A percentile compares a stretch with the other conserved stretches of the same genome.
Evolutionary conservation across 1,140 invertebrate species (phyloP).

Genomic region (Caenorhabditis remanei): DNA sequence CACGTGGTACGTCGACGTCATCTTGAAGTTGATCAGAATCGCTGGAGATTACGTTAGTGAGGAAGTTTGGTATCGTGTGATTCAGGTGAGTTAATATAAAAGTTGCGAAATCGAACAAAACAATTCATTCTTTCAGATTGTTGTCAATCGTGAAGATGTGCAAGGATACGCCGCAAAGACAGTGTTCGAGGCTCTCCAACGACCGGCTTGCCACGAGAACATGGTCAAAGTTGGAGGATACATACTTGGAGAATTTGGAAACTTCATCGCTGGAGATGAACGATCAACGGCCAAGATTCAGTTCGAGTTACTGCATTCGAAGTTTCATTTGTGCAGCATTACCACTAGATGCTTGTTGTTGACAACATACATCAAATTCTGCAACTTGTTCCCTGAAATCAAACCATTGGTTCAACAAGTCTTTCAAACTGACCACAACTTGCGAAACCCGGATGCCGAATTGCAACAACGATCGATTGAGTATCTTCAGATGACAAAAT

Average conservation of each 20-base stretch:
- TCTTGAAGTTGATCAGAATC: conserved; percentile 97
- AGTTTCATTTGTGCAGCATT: conserved; percentile 95
- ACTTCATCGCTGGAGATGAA: conserved; percentile 97
- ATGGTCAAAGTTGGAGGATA: conserved; percentile 99
- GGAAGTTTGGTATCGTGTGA: conserved; percentile 98
- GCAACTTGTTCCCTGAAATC: conserved; percentile 99
- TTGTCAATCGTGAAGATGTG: conserved; percentile 98
- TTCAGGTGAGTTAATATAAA: conserved; percentile 82
- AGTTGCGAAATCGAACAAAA: neutral
- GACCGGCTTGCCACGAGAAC: conserved; percentile 97
- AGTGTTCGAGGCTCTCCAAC: conserved; percentile 88
- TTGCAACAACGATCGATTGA: conserved; percentile 97
- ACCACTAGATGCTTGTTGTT: conserved; percentile 94
- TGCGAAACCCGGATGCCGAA: conserved; percentile 96
- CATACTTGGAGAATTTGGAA: conserved; percentile 99
- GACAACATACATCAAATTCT: conserved; percentile 99
- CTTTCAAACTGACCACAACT: conserved; percentile 93
- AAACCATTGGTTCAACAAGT: conserved; percentile 94
- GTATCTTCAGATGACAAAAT: conserved; percentile 94
- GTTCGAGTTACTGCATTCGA: conserved; percentile 76
- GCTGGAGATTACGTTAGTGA: conserved; percentile 97
- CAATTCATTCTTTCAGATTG: conserved; percentile 82
- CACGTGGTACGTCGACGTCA: conserved; percentile 99
- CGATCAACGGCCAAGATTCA: conserved; percentile 82
- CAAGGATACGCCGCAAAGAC: conserved; percentile 98